Evolutionary conservation across 2,888 invertebrate species (phyloP), one percentile per base, ranked within the genome.

Genomic region (Alviniconcha strummeri): DNA sequence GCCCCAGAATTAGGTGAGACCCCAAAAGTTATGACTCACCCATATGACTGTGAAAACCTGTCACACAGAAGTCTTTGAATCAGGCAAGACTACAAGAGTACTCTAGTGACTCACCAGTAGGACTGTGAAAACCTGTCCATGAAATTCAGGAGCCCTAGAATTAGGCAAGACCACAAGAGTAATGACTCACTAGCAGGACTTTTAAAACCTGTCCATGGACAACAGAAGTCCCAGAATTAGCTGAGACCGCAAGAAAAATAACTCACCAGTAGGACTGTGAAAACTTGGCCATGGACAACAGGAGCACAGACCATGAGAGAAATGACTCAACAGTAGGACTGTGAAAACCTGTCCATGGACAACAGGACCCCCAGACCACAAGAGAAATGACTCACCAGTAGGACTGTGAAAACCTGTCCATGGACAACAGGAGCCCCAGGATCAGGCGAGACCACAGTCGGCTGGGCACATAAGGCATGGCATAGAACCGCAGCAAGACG

Each of bases 1-100:
- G 84, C 8, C 90, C 86, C 8, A 90, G 88, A 77, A 92, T 89
- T n/a, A 92, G 87, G 56, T 91, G 87, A 90, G 88, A 77, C 36
- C 36, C 1, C 36, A 36, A 36, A 36, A 36, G 36, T 36, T 1
- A 36, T 36, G 36, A 36, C 78, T 64, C 15, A 84, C 84, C 82
- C 82, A 13, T 36, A 79, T 15, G 82, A 72, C 75, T 84, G 82
- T 11, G 82, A 80, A 55, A 84, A 84, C 15, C 86, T 56, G 55
- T 83, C 72, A 60, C 87, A 85, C 88, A 92, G 88, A 74, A 92
- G 84, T 9, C 90, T 86, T 8, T 3, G 36, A 36, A 36, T 36
- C 36, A 36, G 36, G 36, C 86, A 8, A 90, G 88, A 77, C 36
- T 36, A 3, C 36, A 36, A 36, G 36, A 36, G 36, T 36, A 36